Percentiles rank a stretch among this genome's conserved stretches.
phyloP scores from a whole-genome alignment of 2,113 vertebrate species.

The Catharus fuscescens region DNA sequence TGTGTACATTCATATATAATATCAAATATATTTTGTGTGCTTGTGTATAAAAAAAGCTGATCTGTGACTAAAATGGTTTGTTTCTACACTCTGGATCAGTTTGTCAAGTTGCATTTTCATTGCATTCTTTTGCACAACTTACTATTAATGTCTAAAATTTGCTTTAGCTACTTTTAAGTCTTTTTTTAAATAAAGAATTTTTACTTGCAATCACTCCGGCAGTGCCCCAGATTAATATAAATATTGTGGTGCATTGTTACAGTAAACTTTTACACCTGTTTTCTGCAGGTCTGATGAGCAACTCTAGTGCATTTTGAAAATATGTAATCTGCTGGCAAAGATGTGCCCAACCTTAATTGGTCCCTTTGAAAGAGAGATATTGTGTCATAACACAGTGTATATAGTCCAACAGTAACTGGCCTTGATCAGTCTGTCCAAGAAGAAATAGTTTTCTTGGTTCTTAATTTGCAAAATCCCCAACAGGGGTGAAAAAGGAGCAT shows the following conservation, averaged over 20 bases:
- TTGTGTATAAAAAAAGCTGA: neutral
- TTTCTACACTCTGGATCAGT: neutral
- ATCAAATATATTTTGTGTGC: neutral
- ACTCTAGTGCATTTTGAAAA: neutral
- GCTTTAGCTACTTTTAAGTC: neutral
- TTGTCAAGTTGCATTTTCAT: neutral
- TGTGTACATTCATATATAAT: neutral
- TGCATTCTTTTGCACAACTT: neutral
- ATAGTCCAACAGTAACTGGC: neutral
- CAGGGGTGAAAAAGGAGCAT: neutral
- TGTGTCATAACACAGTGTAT: neutral
- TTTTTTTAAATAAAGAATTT: neutral
- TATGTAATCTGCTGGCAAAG: neutral
- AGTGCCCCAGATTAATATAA: neutral
- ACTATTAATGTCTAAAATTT: neutral
- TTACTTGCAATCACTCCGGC: neutral
- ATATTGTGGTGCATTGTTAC: neutral
- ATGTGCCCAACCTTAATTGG: neutral
- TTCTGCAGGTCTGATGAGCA: slow-evolving; percentile 23
- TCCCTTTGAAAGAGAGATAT: neutral
- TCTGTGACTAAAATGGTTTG: neutral
- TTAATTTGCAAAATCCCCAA: neutral
- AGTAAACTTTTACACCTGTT: neutral
- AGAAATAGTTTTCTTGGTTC: neutral
- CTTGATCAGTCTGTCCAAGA: slow-evolving; percentile 1